Conservation (phyloP, 1,140 invertebrate species). For the Drosophila subpulchrella region DNA sequence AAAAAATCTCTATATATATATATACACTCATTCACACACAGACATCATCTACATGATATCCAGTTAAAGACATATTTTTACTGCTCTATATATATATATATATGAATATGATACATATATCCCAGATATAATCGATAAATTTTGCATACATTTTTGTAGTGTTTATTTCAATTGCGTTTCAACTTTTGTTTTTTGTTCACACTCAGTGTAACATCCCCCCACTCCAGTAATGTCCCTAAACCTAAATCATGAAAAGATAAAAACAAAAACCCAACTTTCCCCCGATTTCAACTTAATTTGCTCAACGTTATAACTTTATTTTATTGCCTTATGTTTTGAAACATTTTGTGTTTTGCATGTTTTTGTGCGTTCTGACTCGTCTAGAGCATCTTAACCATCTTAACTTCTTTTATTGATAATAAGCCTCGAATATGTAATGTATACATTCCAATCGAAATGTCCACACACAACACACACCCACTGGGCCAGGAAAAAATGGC, state of each 20-base stretch:
- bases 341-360: constrained; percentile 58
- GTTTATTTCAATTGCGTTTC: constrained; percentile 66
- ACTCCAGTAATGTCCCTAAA: constrained; percentile 8
- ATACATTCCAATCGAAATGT: constrained; percentile 47
- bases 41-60: constrained; percentile 38
- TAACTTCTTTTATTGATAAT: constrained; percentile 17
- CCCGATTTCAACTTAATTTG: constrained; percentile 20
- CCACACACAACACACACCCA: constrained; percentile 11
- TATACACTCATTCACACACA: constrained; percentile 43
- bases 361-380: constrained; percentile 46
- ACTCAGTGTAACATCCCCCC: constrained; percentile 42
- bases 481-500: constrained; percentile 14
- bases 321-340: constrained; percentile 25
- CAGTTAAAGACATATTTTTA: constrained; percentile 65
- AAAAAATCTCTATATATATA: constrained; percentile 44
- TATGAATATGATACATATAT: constrained; percentile 53
- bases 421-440: constrained; percentile 8
- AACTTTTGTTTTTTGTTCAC: constrained; percentile 31
- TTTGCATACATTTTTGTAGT: constrained; percentile 81
- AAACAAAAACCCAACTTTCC: neutral
- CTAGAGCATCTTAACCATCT: constrained; percentile 27
- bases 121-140: constrained; percentile 48
- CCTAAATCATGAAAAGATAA: neutral
- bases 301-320: constrained; percentile 13
- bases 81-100: constrained; percentile 61